These are phyloP conservation scores for Megaceryle alcyon DNA, from an alignment of 2,797 vertebrate genomes.

Conservation along the genomic window DNA sequence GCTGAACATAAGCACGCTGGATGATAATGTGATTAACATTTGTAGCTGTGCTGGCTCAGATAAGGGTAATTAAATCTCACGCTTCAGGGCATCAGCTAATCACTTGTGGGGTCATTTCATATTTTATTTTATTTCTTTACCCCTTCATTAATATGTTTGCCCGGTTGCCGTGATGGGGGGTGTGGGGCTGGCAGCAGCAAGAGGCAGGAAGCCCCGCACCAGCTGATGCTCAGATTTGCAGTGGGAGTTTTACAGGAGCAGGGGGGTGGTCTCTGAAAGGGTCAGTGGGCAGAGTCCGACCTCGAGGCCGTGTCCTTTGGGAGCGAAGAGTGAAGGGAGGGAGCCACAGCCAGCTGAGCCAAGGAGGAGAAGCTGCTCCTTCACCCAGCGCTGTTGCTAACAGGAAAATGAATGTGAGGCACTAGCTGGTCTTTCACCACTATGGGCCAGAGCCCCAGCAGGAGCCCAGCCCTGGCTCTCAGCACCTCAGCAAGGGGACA, in stretches of 20 bases:
- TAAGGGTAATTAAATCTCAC: slow-evolving; percentile 70
- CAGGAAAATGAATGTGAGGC: background rate
- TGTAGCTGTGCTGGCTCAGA: slow-evolving; percentile 53
- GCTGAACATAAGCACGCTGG: slow-evolving; percentile 36
- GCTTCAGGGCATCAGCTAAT: slow-evolving; percentile 58
- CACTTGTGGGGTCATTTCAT: slow-evolving; percentile 48
- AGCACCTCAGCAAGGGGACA: accelerated
- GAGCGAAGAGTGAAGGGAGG: background rate
- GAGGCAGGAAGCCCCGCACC: background rate
- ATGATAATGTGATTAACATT: slow-evolving; percentile 69
- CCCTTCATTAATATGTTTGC: background rate
- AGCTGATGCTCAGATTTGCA: background rate
- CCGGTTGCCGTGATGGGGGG: background rate
- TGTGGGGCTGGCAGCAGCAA: accelerated
- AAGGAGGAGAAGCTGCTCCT: background rate
- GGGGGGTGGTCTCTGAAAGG: background rate
- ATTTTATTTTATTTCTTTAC: background rate
- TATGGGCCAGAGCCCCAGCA: background rate
- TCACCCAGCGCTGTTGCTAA: background rate
- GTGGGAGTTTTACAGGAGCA: background rate
- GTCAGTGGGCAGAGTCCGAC: background rate
- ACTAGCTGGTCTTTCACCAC: background rate
- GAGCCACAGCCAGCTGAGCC: background rate
- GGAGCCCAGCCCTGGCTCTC: background rate
- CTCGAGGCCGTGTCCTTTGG: accelerated